Conservation (phyloP, 2,888 invertebrate genomes). For the Aplocera efformata region DNA sequence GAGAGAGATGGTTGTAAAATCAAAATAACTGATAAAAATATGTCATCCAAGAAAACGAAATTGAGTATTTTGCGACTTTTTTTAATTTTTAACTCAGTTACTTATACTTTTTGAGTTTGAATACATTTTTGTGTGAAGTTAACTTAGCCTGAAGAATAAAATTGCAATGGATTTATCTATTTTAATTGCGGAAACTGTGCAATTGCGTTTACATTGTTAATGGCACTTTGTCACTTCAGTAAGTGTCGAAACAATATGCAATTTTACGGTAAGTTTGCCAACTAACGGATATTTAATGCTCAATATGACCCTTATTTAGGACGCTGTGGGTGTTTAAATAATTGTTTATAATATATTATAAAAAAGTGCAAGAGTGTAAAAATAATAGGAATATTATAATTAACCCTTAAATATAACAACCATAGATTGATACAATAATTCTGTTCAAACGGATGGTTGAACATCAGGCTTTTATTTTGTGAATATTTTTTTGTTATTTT, state of each 20-base stretch:
- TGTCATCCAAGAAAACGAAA: too few species aligned
- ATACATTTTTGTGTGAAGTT: constrained; percentile 8
- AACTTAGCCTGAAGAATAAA: constrained; percentile 4
- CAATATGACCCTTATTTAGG: constrained; percentile 13
- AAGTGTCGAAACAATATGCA: constrained; percentile 20
- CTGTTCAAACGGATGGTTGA: too few species aligned
- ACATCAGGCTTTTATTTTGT: too few species aligned
- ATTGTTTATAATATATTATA: constrained; percentile 2
- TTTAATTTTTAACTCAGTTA: too few species aligned
- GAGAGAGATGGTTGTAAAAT: too few species aligned
- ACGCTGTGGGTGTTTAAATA: neutral
- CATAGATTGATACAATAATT: too few species aligned
- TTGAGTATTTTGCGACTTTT: too few species aligned
- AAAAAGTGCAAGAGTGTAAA: neutral
- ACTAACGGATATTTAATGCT: constrained; percentile 12
- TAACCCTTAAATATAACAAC: too few species aligned
- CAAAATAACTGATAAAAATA: too few species aligned
- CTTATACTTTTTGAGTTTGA: too few species aligned
- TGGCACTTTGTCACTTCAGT: constrained; percentile 31
- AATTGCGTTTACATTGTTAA: constrained; percentile 42
- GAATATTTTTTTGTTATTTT: too few species aligned
- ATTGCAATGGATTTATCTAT: constrained; percentile 19
- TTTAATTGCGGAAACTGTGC: constrained; percentile 40
- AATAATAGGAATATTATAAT: too few species aligned
- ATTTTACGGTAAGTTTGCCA: constrained; percentile 9